These are phyloP conservation scores for Stichopus horrens DNA, from an alignment of 53 echinoderm and acorn worm species.

Conservation along the genomic window DNA sequence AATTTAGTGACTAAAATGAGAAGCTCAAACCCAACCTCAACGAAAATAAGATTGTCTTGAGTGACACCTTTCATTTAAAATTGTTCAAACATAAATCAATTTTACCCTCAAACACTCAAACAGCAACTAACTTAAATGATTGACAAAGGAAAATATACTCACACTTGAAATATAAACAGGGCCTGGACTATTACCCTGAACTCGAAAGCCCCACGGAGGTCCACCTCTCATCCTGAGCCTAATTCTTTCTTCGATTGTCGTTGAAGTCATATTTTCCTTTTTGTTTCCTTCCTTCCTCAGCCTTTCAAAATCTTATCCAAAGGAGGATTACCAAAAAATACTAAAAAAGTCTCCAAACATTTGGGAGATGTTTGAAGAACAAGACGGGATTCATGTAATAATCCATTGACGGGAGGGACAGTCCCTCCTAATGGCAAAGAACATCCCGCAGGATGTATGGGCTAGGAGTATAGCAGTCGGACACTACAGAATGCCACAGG, in stretches of 20 bases:
- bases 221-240: conserved; percentile 45
- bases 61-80: too few relatives aligned
- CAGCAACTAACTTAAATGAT: too few relatives aligned
- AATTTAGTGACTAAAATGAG: too few relatives aligned
- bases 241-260: conserved; percentile 35
- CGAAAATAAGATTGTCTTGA: too few relatives aligned
- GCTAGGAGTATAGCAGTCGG: conserved; percentile 19
- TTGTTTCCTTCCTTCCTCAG: not conserved
- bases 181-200: conserved; percentile 3
- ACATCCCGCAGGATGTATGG: conserved; percentile 51
- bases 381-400: conserved; percentile 1
- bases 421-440: conserved; percentile 32
- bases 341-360: conserved; percentile 6
- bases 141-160: not conserved
- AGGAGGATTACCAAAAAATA: conserved; percentile 14
- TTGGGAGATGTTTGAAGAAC: conserved; percentile 12
- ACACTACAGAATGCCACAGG: conserved; percentile 31
- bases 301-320: conserved; percentile 21
- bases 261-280: conserved; percentile 22
- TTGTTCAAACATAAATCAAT: too few relatives aligned
- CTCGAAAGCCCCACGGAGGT: conserved; percentile 43
- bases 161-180: conserved; percentile 44
- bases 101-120: too few relatives aligned
- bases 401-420: conserved; percentile 37
- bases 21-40: too few relatives aligned